Evolutionary conservation across 1,140 invertebrate species (phyloP), one percentile per base, ranked within the genome.

Genomic region (Carcinoscorpius rotundicauda): DNA sequence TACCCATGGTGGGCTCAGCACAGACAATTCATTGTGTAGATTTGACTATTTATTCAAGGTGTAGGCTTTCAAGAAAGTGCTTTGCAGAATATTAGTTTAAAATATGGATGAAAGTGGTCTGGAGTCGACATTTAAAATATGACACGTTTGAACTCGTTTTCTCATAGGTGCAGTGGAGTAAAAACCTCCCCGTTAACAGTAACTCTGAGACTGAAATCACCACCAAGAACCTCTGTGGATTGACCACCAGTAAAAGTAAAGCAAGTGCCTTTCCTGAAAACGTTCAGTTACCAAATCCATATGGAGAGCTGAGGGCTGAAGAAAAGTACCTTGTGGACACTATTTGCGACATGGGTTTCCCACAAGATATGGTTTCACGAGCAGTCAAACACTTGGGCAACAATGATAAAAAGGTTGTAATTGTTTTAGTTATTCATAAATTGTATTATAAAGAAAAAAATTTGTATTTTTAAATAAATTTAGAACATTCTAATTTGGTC

Each of bases 271-370:
- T 29, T 29, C 29, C 29, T 29, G 29, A 29, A 29, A 29, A 29
- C 2, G 29, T 29, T 29, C 29, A 8, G 3, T 58, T 62, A 8
- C 62, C 58, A 29, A 78, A 80, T 76, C 82, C 82, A 50, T 85
- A 81, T 74, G 68, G 78, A 58, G 79, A 80, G 63, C 76, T 89
- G 67, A 74, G 80, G 6, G 74, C 78, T 11, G 78, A 82, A 62
- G 79, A 83, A 62, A 85, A 87, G 73, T 80, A 78, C 58, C 78
- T 91, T 68, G 87, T 84, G 52, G 79, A 83, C 67, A 83, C 84
- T 57, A 83, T 92, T 49, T 85, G 82, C 71, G 82, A 84, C 60
- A 94, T 94, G 90, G 91, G 91, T 3, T 94, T 94, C 76, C 83
- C 86, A 0, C 73, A 87, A 64, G 81, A 85, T n/a, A 82, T 87